These are phyloP conservation scores for Furnarius figulus DNA, from an alignment of 2,113 vertebrate species.

Conservation along the genomic window DNA sequence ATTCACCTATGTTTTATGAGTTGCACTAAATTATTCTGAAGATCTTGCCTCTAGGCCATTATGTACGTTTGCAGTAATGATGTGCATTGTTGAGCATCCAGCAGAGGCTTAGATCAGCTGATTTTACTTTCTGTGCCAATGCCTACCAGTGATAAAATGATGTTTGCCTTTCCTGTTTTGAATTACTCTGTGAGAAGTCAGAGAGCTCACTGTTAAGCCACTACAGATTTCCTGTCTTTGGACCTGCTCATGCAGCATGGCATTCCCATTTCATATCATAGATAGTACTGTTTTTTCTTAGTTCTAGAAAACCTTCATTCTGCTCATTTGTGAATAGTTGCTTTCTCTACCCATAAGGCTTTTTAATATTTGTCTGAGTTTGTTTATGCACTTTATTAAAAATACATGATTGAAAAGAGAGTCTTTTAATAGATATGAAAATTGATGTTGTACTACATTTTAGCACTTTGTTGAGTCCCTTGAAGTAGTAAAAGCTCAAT, in stretches of 20 bases:
- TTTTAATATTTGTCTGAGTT: background rate
- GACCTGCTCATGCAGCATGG: background rate
- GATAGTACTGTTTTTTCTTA: background rate
- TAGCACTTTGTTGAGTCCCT: background rate
- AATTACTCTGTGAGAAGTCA: background rate
- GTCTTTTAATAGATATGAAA: background rate
- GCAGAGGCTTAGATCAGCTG: background rate
- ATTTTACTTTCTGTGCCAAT: background rate
- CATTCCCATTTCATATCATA: background rate
- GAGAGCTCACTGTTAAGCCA: background rate
- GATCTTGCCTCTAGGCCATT: background rate
- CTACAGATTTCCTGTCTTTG: background rate
- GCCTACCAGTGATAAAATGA: background rate
- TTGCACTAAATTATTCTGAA: background rate
- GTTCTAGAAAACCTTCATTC: background rate
- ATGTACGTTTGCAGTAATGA: background rate
- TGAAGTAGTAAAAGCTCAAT: background rate
- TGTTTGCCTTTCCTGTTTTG: background rate
- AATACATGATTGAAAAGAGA: background rate
- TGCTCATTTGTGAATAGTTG: background rate
- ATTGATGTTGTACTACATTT: background rate
- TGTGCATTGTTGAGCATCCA: background rate
- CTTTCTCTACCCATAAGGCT: background rate
- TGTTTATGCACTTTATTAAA: background rate
- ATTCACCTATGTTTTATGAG: background rate